Evolutionary conservation across 2,113 vertebrate genomes (phyloP).

Genomic region (Indicator indicator): DNA sequence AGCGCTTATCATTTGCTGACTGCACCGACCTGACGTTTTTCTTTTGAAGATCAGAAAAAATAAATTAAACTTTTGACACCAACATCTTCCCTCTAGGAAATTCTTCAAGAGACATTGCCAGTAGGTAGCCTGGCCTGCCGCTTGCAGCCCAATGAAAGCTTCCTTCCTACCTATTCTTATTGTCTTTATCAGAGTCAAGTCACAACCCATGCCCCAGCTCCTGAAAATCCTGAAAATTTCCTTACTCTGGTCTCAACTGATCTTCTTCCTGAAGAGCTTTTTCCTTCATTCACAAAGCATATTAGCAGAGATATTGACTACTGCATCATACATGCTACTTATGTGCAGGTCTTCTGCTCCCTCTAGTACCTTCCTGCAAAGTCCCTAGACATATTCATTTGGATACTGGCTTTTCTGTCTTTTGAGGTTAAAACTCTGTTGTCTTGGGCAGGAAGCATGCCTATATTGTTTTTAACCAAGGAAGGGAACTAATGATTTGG

Average conservation of each 20-base stretch:
- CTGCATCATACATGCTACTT: background rate
- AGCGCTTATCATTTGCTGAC: constrained; percentile 53
- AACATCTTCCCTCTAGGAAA: constrained; percentile 14
- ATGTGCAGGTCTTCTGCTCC: background rate
- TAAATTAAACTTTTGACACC: background rate
- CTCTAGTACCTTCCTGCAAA: background rate
- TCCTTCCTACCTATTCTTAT: background rate
- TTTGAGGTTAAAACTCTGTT: background rate
- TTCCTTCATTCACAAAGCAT: background rate
- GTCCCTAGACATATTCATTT: background rate
- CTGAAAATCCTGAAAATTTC: background rate
- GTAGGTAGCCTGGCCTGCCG: background rate
- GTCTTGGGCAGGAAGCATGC: background rate
- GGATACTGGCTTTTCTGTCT: background rate
- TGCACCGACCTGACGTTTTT: constrained; percentile 51
- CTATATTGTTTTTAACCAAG: background rate
- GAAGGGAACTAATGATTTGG: background rate
- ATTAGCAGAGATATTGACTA: background rate
- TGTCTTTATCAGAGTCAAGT: background rate
- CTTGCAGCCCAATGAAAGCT: background rate
- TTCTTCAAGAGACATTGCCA: background rate
- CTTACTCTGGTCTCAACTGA: background rate
- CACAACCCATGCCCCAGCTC: fast-evolving
- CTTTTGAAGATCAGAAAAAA: constrained; percentile 32
- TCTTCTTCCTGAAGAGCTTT: background rate